These are phyloP conservation scores for Rhamphomyia laevipes DNA, from an alignment of 2,888 invertebrate genomes.

Conservation along the genomic window DNA sequence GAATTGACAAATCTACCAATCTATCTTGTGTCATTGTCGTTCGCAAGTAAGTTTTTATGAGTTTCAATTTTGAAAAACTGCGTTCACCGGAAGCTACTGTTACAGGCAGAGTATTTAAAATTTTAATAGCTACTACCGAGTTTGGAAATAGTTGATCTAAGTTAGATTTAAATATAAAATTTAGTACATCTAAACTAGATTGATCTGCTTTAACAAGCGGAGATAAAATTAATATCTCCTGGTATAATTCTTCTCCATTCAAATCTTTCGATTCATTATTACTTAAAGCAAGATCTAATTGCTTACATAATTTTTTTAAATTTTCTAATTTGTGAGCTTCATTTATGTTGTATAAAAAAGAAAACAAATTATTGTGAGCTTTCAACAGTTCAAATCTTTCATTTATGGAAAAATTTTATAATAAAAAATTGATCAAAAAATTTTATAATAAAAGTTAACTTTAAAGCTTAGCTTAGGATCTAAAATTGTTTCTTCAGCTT, in stretches of 20 bases:
- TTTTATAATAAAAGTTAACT: neutral
- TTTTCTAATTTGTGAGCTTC: neutral
- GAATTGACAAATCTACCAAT: slow-evolving; percentile 1
- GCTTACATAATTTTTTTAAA: neutral
- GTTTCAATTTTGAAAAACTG: slow-evolving; percentile 7
- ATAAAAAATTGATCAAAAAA: neutral
- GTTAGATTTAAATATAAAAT: neutral
- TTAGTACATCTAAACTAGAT: neutral
- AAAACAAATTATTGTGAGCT: neutral
- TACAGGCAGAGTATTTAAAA: neutral
- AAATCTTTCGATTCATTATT: neutral
- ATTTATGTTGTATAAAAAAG: neutral
- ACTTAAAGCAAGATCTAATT: neutral
- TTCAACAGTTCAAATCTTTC: slow-evolving; percentile 1
- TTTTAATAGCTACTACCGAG: neutral
- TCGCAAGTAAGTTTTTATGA: slow-evolving; percentile 3
- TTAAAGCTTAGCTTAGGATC: neutral
- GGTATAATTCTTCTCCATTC: neutral
- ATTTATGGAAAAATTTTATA: neutral
- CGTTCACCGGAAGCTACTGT: slow-evolving; percentile 3
- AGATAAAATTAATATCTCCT: neutral
- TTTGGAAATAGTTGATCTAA: slow-evolving; percentile 1
- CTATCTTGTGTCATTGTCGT: slow-evolving; percentile 4
- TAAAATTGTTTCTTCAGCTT: slow-evolving; percentile 2
- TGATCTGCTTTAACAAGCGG: neutral